A percentile compares a stretch with the other conserved stretches of the same genome.
Conservation (phyloP, 1,140 invertebrate genomes). For the Calosoma granatense region DNA sequence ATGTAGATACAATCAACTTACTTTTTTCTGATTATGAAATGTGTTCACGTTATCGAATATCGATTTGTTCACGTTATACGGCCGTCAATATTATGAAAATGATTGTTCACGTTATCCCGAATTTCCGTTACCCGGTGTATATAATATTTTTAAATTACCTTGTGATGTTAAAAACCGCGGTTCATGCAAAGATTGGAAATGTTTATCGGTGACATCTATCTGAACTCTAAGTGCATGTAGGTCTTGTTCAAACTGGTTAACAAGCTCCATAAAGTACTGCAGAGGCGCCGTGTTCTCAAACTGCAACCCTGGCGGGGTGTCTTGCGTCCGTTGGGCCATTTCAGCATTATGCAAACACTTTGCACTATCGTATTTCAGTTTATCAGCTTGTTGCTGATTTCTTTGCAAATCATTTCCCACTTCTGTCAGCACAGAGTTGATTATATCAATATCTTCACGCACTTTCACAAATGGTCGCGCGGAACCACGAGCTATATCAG, state of each 20-base stretch:
- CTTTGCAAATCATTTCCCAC: slow-evolving; percentile 48
- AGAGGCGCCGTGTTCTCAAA: slow-evolving; percentile 66
- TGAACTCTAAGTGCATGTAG: slow-evolving; percentile 58
- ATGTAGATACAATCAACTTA: too few relatives aligned
- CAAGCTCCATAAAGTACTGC: slow-evolving; percentile 61
- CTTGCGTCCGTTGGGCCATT: slow-evolving; percentile 69
- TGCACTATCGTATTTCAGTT: slow-evolving; percentile 62
- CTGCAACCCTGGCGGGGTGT: slow-evolving; percentile 62
- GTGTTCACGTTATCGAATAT: too few relatives aligned
- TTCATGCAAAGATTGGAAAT: slow-evolving; percentile 56
- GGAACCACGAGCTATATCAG: slow-evolving; percentile 61
- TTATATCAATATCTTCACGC: slow-evolving; percentile 25
- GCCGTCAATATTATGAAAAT: too few relatives aligned
- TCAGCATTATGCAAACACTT: slow-evolving; percentile 63
- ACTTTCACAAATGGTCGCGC: slow-evolving; percentile 29
- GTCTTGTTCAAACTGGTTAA: slow-evolving; percentile 61
- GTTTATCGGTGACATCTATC: slow-evolving; percentile 63
- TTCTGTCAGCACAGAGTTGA: slow-evolving; percentile 35
- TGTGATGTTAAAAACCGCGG: slow-evolving; percentile 55
- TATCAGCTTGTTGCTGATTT: slow-evolving; percentile 54
- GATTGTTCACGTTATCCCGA: too few relatives aligned
- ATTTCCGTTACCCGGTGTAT: too few relatives aligned
- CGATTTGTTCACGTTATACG: too few relatives aligned
- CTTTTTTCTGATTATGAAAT: too few relatives aligned
- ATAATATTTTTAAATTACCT: slow-evolving; percentile 42